phyloP scores from a whole-genome alignment of 2,888 invertebrate species.

The Sisyra nigra region DNA sequence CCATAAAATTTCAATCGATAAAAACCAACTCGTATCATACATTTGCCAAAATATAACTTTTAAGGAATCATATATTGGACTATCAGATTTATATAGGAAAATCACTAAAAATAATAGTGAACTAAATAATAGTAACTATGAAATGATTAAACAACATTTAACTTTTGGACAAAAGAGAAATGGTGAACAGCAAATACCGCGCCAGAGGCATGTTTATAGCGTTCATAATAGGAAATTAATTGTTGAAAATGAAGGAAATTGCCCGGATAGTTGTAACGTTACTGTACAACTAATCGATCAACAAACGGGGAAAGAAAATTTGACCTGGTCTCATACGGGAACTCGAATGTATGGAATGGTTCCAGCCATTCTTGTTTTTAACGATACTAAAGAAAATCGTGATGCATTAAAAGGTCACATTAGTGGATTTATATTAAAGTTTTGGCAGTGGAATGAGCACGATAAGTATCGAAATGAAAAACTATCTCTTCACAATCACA shows the following conservation, averaged over 20 bases:
- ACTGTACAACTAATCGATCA: constrained; percentile 39
- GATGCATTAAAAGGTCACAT: constrained; percentile 32
- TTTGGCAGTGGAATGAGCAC: constrained; percentile 62
- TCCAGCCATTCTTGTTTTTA: constrained; percentile 49
- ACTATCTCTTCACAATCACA: constrained; percentile 9
- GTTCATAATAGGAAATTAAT: constrained; percentile 47
- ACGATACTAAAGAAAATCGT: constrained; percentile 24
- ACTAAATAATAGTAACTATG: constrained; percentile 22
- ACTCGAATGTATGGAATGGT: constrained; percentile 53
- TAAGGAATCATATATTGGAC: constrained; percentile 31
- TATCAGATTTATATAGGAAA: constrained; percentile 28
- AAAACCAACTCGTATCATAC: constrained; percentile 32
- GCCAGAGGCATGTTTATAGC: constrained; percentile 37
- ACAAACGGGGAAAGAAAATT: constrained; percentile 33
- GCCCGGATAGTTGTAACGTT: constrained; percentile 51
- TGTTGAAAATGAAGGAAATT: constrained; percentile 53
- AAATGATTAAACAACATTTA: constrained; percentile 30
- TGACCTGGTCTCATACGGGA: constrained; percentile 44
- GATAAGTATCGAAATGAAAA: constrained; percentile 11
- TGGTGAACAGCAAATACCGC: constrained; percentile 36
- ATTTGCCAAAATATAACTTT: constrained; percentile 38
- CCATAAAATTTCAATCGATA: constrained; percentile 36
- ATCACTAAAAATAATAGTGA: constrained; percentile 23
- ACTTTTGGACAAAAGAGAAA: constrained; percentile 38
- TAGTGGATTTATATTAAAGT: constrained; percentile 63